Percentiles rank a stretch among this genome's conserved stretches.
Conservation (phyloP, 2,888 invertebrate species). For the Pristionchus exspectatus region DNA sequence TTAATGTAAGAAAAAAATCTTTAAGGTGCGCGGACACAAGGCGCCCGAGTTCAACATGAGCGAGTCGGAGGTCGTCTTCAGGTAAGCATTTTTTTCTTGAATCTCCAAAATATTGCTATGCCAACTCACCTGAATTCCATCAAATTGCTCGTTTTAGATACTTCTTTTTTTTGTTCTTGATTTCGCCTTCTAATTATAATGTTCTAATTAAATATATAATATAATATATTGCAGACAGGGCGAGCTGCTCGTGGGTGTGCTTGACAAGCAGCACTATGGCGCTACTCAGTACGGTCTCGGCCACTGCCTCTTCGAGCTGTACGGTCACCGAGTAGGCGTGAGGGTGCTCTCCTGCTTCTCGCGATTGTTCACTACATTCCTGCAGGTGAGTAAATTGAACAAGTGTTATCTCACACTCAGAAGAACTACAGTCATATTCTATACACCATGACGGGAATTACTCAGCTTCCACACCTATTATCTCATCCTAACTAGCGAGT, state of each 20-base stretch:
- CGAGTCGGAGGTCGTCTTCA: slow-evolving; percentile 90
- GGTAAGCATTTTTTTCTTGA: slow-evolving; percentile 57
- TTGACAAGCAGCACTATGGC: slow-evolving; percentile 97
- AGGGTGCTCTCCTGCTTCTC: slow-evolving; percentile 91
- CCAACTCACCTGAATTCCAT: not conserved
- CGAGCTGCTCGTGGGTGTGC: slow-evolving; percentile 90
- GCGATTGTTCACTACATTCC: slow-evolving; percentile 91
- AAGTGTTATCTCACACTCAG: no score
- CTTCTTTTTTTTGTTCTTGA: not conserved
- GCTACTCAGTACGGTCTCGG: slow-evolving; percentile 94
- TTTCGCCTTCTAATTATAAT: not conserved
- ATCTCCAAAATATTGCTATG: not conserved
- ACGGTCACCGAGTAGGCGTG: slow-evolving; percentile 91
- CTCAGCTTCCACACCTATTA: no score
- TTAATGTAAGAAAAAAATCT: not conserved
- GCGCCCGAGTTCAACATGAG: slow-evolving; percentile 83
- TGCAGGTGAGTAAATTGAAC: slow-evolving; percentile 84
- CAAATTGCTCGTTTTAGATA: not conserved
- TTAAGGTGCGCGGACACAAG: slow-evolving; percentile 60
- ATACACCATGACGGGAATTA: no score
- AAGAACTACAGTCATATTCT: no score
- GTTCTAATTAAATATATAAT: not conserved
- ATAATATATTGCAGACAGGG: slow-evolving; percentile 84
- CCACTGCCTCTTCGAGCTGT: slow-evolving; percentile 95
- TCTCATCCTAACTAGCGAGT: not conserved